These are phyloP conservation scores for Cydia fagiglandana DNA, from an alignment of 1,140 invertebrate genomes.

Conservation along the genomic window DNA sequence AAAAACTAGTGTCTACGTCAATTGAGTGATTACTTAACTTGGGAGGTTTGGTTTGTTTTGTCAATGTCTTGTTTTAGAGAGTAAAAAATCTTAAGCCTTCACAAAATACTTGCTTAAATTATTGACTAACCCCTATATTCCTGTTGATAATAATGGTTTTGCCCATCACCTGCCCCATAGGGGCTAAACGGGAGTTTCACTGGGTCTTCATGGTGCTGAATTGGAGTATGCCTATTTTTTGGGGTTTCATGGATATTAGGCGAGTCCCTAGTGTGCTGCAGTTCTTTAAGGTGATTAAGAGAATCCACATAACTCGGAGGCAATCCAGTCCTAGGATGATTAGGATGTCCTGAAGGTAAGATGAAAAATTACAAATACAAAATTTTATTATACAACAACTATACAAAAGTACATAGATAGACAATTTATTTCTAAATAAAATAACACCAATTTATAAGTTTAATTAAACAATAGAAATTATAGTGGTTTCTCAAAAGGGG, in stretches of 20 bases:
- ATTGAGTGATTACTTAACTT: too few species aligned
- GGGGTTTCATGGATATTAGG: slow-evolving; percentile 68
- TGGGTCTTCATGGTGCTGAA: slow-evolving; percentile 55
- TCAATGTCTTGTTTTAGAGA: too few species aligned
- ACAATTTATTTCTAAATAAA: too few species aligned
- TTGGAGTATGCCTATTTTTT: slow-evolving; percentile 55
- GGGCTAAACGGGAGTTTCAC: slow-evolving; percentile 59
- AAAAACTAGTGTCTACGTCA: too few species aligned
- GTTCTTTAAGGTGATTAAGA: slow-evolving; percentile 65
- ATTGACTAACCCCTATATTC: slow-evolving; percentile 57
- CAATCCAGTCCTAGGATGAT: slow-evolving; percentile 47
- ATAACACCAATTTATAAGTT: too few species aligned
- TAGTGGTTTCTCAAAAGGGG: too few species aligned
- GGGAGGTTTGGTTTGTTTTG: too few species aligned
- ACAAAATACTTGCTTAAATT: slow-evolving; percentile 21
- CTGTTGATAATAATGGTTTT: slow-evolving; percentile 66
- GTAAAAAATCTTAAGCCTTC: slow-evolving; percentile 1
- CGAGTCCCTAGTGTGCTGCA: slow-evolving; percentile 51
- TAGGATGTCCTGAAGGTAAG: slow-evolving; percentile 39
- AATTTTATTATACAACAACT: background rate
- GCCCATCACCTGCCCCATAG: slow-evolving; percentile 69
- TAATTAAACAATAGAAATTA: too few species aligned
- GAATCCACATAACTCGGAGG: slow-evolving; percentile 72
- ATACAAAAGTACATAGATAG: background rate
- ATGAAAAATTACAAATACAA: background rate